phyloP scores from a whole-genome alignment of 2,113 vertebrate genomes.

The Heptranchias perlo region DNA sequence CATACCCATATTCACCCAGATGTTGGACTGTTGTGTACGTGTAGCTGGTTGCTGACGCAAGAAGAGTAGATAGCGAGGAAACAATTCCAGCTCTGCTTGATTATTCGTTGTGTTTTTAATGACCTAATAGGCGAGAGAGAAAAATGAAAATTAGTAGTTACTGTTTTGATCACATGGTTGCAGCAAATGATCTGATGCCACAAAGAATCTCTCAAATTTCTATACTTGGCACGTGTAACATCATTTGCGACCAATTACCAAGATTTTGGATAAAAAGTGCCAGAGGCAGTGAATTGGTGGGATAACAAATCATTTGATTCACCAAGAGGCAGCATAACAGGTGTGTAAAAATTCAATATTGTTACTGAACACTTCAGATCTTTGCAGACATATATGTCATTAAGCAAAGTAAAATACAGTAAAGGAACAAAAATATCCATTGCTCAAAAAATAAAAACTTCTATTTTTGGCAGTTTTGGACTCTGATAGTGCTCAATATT shows the following conservation, averaged over 20 bases:
- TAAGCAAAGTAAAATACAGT: background rate
- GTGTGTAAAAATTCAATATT: background rate
- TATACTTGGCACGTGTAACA: background rate
- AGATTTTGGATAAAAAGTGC: background rate
- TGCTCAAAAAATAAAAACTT: background rate
- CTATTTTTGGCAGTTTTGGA: background rate
- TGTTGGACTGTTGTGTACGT: conserved; percentile 90
- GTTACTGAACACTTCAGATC: background rate
- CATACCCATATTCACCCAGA: conserved; percentile 99
- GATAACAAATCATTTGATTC: background rate
- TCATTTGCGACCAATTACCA: background rate
- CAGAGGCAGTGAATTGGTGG: background rate
- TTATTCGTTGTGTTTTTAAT: conserved; percentile 75
- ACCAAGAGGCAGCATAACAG: background rate
- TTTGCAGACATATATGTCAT: background rate
- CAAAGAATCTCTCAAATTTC: background rate
- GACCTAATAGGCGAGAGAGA: conserved; percentile 61
- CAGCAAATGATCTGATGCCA: background rate
- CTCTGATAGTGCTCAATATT: background rate
- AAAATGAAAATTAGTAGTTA: background rate
- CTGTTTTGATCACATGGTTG: background rate
- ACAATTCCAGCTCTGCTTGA: conserved; percentile 81
- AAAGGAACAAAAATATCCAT: background rate
- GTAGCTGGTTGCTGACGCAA: conserved; percentile 88
- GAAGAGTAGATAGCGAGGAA: conserved; percentile 89